Base-by-base conservation (phyloP, 2,888 invertebrate species). In the Sthenelais limicola region DNA sequence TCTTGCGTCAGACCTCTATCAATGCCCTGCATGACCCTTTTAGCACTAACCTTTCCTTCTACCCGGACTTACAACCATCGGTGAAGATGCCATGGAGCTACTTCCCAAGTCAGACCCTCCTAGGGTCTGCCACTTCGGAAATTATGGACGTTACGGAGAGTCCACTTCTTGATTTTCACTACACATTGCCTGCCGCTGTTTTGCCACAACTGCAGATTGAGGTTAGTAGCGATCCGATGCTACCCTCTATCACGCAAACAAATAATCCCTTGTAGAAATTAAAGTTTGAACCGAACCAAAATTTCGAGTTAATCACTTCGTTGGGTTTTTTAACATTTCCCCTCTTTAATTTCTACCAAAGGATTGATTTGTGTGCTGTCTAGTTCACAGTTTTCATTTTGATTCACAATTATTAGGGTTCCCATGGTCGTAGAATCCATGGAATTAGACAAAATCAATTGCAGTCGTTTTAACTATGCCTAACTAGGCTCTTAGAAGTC, bases 151-250 rank as follows among this genome's bases (percentile, higher is more conserved):
- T 54, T 9, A n/a, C 26, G 30, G 32, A n/a, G 12, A 35, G 43
- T 28, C 62, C 62, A 24, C 38, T 62, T 24, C 62, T 62, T 38
- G 62, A 62, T 62, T 62, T 62, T 38, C 62, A 62, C 62, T 43
- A 35, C 35, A 38, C 62, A 62, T 24, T 38, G 62, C 21, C 62
- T 35, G 62, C 62, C 21, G 56, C 56, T 56, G 32, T 56, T 26
- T 38, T 62, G 38, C 62, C 62, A 38, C n/a, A 35, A 9, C 62
- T 38, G n/a, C 62, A 38, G 26, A 24, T 62, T 24, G 62, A 62
- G 62, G 62, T 62, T 62, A 62, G 62, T 62, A 62, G 62, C 1
- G 35, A 62, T 21, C 26, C 18, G 51, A 7, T 5, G 51, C 7
- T n/a, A 43, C 43, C 15, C 43, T 43, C 9, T 51, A n/a, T 51